Conservation (phyloP, 2,888 invertebrate species). For the Blera fallax region DNA sequence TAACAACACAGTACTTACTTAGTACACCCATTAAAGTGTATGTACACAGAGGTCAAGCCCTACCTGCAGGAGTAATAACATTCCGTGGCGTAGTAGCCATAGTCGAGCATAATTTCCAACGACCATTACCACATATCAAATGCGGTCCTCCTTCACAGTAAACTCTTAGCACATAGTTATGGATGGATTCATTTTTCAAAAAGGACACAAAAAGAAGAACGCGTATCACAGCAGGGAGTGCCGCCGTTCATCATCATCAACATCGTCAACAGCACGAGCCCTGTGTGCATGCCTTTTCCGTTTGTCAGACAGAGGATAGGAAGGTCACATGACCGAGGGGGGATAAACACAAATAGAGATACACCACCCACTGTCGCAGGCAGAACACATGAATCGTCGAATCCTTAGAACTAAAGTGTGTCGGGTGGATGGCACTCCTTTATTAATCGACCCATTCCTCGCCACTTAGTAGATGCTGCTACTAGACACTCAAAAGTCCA, state of each 20-base stretch:
- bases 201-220: constrained; percentile 12
- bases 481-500: constrained; percentile 53
- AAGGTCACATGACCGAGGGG: constrained; percentile 4
- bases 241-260: constrained; percentile 64
- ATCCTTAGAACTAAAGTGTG: constrained; percentile 33
- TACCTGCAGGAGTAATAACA: constrained; percentile 40
- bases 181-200: constrained; percentile 60
- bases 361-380: constrained; percentile 36
- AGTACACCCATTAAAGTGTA: constrained; percentile 31
- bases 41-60: constrained; percentile 50
- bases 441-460: constrained; percentile 72
- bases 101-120: constrained; percentile 28
- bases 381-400: neutral
- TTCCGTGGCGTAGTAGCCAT: constrained; percentile 10
- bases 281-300: constrained; percentile 62
- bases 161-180: constrained; percentile 51
- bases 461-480: constrained; percentile 48
- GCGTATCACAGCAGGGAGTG: constrained; percentile 73
- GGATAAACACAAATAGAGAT: constrained; percentile 7
- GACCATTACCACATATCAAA: constrained; percentile 53
- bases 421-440: constrained; percentile 71
- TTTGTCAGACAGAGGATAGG: constrained; percentile 30
- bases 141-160: constrained; percentile 24
- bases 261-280: constrained; percentile 44
- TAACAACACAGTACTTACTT: constrained; percentile 35